phyloP scores from a whole-genome alignment of 2,113 vertebrate species.

The Siniperca knerii region DNA sequence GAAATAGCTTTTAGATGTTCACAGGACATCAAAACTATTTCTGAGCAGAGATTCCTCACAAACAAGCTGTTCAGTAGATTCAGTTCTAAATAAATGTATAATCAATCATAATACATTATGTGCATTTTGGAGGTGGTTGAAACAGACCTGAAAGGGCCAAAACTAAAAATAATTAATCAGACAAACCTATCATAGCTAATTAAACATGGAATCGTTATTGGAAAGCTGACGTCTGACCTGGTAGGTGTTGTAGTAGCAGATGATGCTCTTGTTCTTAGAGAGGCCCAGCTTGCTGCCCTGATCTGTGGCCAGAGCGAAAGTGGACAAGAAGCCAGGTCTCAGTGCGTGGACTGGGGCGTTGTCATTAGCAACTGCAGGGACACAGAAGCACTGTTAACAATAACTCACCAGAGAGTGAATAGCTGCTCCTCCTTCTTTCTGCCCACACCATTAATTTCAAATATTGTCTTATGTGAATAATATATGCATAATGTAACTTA shows the following conservation, averaged over 20 bases:
- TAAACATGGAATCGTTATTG: not conserved
- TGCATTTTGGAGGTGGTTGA: not conserved
- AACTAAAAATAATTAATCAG: not conserved
- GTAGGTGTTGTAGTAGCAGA: slow-evolving; percentile 98
- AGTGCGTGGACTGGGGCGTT: slow-evolving; percentile 95
- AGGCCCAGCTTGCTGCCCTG: slow-evolving; percentile 98
- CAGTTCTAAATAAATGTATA: not conserved
- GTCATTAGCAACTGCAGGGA: slow-evolving; percentile 93
- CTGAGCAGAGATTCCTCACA: not conserved
- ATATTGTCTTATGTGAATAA: not conserved
- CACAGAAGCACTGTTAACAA: not conserved
- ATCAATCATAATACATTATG: not conserved
- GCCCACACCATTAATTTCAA: not conserved
- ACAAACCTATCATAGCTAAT: not conserved
- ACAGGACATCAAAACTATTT: not conserved
- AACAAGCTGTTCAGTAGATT: not conserved
- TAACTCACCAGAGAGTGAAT: not conserved
- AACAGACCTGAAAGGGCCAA: not conserved
- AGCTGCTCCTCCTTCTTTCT: not conserved
- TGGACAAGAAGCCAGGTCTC: slow-evolving; percentile 94
- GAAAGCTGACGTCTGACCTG: slow-evolving; percentile 84
- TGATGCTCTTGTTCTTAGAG: slow-evolving; percentile 99
- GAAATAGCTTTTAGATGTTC: not conserved
- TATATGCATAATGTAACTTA: not conserved
- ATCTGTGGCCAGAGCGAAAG: slow-evolving; percentile 97